Percentiles rank a stretch among this genome's conserved stretches.
Conservation (phyloP, 2,888 invertebrate species). For the Euplagia quadripunctaria region DNA sequence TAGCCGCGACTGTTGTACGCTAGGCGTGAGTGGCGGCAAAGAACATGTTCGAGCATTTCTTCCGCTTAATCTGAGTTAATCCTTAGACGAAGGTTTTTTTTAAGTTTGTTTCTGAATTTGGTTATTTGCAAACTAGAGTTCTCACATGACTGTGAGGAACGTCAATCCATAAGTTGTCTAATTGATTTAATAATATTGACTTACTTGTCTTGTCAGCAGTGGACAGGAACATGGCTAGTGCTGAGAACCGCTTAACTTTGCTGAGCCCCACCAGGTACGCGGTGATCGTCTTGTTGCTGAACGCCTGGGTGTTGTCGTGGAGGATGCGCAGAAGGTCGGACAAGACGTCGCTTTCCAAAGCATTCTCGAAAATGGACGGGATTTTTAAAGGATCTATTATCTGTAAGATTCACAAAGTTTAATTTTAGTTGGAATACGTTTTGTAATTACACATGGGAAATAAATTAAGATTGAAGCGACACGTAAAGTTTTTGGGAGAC, state of each 20-base stretch:
- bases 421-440: neutral
- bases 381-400: slow-evolving; percentile 87
- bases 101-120: too few species aligned
- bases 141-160: too few species aligned
- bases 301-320: slow-evolving; percentile 74
- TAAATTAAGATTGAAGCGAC: too few species aligned
- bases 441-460: too few species aligned
- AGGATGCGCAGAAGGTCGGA: slow-evolving; percentile 86
- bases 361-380: slow-evolving; percentile 89
- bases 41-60: too few species aligned
- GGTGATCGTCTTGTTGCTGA: slow-evolving; percentile 73
- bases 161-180: too few species aligned
- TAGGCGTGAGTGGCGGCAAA: too few species aligned
- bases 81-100: too few species aligned
- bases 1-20: too few species aligned
- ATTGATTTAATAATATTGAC: slow-evolving; percentile 35
- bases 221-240: slow-evolving; percentile 89
- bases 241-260: slow-evolving; percentile 89
- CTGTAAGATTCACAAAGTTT: slow-evolving; percentile 66
- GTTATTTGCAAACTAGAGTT: too few species aligned
- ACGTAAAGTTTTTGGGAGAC: too few species aligned
- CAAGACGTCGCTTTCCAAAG: slow-evolving; percentile 89
- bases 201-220: slow-evolving; percentile 88
- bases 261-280: slow-evolving; percentile 85
- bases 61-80: too few species aligned